phyloP scores from a whole-genome alignment of 35 echinoderm and acorn worm species.

The Apostichopus californicus region DNA sequence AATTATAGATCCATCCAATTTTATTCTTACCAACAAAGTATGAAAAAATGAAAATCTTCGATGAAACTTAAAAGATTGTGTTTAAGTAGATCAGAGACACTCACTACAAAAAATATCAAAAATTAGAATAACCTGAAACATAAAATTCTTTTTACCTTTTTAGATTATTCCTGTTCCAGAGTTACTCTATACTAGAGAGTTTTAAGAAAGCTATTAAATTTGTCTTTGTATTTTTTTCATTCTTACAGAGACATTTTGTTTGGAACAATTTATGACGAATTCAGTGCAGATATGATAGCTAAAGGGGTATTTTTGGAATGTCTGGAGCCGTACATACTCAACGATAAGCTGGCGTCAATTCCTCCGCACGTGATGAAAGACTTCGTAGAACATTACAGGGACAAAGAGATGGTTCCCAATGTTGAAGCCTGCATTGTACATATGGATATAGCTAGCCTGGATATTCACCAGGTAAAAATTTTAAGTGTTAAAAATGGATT shows the following conservation, averaged over 20 bases:
- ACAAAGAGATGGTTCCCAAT: slow-evolving; percentile 84
- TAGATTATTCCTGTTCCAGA: too few relatives aligned
- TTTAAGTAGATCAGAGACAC: too few relatives aligned
- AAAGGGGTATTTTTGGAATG: slow-evolving; percentile 95
- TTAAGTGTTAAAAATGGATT: too few relatives aligned
- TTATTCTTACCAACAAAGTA: not conserved
- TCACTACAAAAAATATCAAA: too few relatives aligned
- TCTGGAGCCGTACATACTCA: slow-evolving; percentile 95
- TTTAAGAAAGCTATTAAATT: too few relatives aligned
- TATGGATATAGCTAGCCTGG: slow-evolving; percentile 92
- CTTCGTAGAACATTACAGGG: slow-evolving; percentile 91
- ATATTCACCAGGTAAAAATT: slow-evolving; percentile 89
- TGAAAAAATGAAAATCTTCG: not conserved
- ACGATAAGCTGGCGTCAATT: slow-evolving; percentile 83
- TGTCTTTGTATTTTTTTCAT: not conserved
- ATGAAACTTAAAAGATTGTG: not conserved
- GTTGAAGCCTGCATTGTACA: slow-evolving; percentile 98
- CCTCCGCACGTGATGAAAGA: slow-evolving; percentile 87
- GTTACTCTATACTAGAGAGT: too few relatives aligned
- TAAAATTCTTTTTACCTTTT: too few relatives aligned
- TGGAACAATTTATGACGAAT: slow-evolving; percentile 83
- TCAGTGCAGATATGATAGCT: slow-evolving; percentile 83
- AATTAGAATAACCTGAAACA: too few relatives aligned
- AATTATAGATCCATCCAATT: not conserved
- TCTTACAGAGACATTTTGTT: slow-evolving; percentile 84